A percentile compares a stretch with the other conserved stretches of the same genome.
Conservation (phyloP, 2,113 vertebrate species). For the Campylomormyrus tamandua region DNA sequence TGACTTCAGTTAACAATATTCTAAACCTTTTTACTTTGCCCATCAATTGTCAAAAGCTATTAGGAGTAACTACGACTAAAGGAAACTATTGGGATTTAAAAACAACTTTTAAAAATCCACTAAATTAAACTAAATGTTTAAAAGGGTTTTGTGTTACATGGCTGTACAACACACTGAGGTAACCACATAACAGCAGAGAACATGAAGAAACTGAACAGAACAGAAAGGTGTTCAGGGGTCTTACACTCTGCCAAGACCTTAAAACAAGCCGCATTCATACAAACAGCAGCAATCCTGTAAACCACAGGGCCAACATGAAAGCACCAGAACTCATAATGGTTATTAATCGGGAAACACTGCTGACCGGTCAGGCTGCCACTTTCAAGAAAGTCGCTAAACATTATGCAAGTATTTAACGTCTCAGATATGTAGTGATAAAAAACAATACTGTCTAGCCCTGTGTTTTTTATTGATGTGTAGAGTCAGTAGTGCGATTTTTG, state of each 20-base stretch:
- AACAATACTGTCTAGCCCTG: neutral
- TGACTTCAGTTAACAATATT: neutral
- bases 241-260: neutral
- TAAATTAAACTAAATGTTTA: neutral
- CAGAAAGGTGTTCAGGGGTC: neutral
- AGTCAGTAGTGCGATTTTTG: neutral
- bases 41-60: neutral
- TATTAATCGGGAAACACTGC: neutral
- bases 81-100: neutral
- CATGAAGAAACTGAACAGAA: neutral
- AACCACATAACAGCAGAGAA: neutral
- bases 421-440: neutral
- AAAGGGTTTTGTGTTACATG: neutral
- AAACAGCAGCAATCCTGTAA: neutral
- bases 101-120: neutral
- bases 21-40: neutral
- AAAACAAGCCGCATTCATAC: neutral
- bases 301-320: neutral
- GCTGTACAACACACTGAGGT: neutral
- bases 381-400: neutral
- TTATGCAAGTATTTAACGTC: neutral
- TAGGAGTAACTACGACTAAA: neutral
- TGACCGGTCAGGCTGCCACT: neutral
- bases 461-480: neutral
- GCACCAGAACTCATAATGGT: neutral